phyloP scores from a whole-genome alignment of 2,113 vertebrate species.

The Nycticebus coucang region DNA sequence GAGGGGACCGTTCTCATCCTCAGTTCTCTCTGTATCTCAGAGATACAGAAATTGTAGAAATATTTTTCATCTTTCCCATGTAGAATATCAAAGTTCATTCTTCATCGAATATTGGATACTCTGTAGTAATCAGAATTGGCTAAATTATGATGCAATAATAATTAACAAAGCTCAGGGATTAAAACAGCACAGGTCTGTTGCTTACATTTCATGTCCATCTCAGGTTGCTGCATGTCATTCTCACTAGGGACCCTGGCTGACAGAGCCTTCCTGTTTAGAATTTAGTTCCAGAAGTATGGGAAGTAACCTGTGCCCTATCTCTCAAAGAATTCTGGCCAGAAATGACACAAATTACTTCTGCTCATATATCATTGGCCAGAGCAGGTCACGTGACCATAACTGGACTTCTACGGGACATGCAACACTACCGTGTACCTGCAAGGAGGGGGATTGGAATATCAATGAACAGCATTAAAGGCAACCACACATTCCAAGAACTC shows the following conservation, averaged over 20 bases:
- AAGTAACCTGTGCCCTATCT: background rate
- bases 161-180: background rate
- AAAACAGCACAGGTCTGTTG: slow-evolving; percentile 38
- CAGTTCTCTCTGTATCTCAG: too few species aligned
- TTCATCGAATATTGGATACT: background rate
- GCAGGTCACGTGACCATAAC: background rate
- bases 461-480: slow-evolving; percentile 2
- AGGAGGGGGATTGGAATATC: slow-evolving; percentile 14
- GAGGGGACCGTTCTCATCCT: background rate
- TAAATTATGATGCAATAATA: background rate
- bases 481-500: background rate
- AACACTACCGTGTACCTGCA: background rate
- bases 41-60: background rate
- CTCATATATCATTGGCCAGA: background rate
- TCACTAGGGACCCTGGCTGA: background rate
- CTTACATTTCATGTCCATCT: background rate
- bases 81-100: slow-evolving; percentile 33
- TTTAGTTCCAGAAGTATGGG: slow-evolving; percentile 14
- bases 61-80: slow-evolving; percentile 45
- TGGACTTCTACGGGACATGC: slow-evolving; percentile 3
- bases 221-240: background rate
- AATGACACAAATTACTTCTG: slow-evolving; percentile 38
- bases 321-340: background rate
- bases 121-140: background rate
- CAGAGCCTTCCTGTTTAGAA: background rate